phyloP scores from a whole-genome alignment of 2,888 invertebrate genomes.

The Dasysyrphus albostriatus region DNA sequence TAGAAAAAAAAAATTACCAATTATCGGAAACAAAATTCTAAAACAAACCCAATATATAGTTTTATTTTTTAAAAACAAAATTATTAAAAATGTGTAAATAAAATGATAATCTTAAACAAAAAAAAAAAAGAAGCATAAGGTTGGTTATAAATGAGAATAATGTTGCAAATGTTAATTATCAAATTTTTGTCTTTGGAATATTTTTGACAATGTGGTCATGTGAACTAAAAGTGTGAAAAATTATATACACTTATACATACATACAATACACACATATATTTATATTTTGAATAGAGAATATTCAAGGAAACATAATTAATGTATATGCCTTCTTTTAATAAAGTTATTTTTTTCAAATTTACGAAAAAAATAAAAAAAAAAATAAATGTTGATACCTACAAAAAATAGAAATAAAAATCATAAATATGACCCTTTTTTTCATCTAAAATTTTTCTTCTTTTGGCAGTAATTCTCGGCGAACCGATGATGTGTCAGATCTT shows the following conservation, averaged over 20 bases:
- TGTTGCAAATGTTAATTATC: constrained; percentile 25
- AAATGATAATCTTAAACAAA: constrained; percentile 20
- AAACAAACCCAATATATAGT: constrained; percentile 38
- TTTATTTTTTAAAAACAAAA: constrained; percentile 44
- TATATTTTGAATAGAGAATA: constrained; percentile 69
- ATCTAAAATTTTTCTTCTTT: too few relatives aligned
- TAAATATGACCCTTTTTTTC: constrained; percentile 28
- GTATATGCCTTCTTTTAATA: constrained; percentile 72
- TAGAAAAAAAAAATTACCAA: constrained; percentile 24
- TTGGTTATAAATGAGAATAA: constrained; percentile 17
- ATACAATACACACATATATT: constrained; percentile 62
- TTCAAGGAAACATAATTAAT: constrained; percentile 56
- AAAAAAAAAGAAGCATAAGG: not conserved
- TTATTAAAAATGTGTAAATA: constrained; percentile 56
- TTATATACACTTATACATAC: constrained; percentile 49
- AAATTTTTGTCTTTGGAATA: constrained; percentile 45
- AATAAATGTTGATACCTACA: constrained; percentile 38
- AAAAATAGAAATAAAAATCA: constrained; percentile 36
- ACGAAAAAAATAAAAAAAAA: constrained; percentile 44
- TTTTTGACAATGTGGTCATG: constrained; percentile 42
- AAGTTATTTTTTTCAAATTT: constrained; percentile 72
- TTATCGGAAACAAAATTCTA: constrained; percentile 44
- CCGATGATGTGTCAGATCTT: too few relatives aligned
- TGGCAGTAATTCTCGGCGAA: too few relatives aligned
- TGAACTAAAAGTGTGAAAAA: constrained; percentile 49